Evolutionary conservation across 2,113 vertebrate species (phyloP), one percentile per base, ranked within the genome.

Genomic region (Perognathus longimembris): DNA sequence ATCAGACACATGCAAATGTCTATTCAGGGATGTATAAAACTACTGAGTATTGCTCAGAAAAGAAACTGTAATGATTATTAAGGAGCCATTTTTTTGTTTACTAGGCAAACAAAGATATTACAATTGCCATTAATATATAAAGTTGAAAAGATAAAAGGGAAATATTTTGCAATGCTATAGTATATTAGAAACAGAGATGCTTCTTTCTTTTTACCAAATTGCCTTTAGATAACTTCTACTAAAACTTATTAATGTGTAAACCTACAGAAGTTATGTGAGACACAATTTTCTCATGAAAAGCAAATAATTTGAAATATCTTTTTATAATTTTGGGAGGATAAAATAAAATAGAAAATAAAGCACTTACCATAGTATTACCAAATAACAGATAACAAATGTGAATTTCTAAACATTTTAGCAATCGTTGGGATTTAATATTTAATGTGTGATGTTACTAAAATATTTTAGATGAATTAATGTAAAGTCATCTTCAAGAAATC

Each of bases 21-120:
- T 83, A 94, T 94, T 92, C 38, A 92, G 54, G 61, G n/a, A 75
- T 14, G 38, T 91, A 93, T 84, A 66, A 96, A 95, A 90, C 9
- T 15, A 76, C 90, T 87, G 61, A 94, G 61, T 6, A 88, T 77
- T 87, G 32, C 77, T 95, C 69, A 87, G 64, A 89, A 77, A 91
- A 75, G 22, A 94, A 64, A 78, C 22, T 76, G 87, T 79, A 85
- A 89, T 30, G 64, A 14, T 75, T 87, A 79, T 61, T 69, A 88
- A 93, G 34, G 61, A 95, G 36, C 1, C 63, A 81, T n/a, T 81
- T 15, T 81, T 15, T 73, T 79, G 17, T 42, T 85, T 96, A 6
- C 74, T 89, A 92, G 69, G 69, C 89, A 92, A 94, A 93, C 88
- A 85, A 0, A 63, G 7, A 80, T 34, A 75, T 92, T 94, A 88